These are phyloP conservation scores for Peromyscus maniculatus DNA, from an alignment of 2,113 vertebrate species.

Conservation along the genomic window DNA sequence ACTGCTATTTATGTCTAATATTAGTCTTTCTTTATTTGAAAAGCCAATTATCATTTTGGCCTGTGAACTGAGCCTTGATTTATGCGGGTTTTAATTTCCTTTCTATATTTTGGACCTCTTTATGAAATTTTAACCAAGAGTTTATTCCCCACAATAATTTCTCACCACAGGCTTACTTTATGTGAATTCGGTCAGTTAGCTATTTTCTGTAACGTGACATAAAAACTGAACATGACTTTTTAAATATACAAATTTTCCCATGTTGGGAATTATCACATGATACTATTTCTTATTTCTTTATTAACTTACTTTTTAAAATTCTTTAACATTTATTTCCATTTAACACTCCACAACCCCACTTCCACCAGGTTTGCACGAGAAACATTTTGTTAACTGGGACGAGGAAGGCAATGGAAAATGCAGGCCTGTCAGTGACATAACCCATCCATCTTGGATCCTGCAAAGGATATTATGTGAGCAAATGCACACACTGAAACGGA, in stretches of 20 bases:
- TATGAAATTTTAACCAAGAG: conserved; percentile 20
- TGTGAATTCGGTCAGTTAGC: conserved; percentile 7
- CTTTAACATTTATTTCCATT: conserved; percentile 14
- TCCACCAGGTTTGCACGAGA: conserved; percentile 55
- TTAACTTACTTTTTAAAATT: conserved; percentile 45
- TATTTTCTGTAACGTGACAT: conserved; percentile 9
- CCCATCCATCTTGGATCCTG: conserved; percentile 80
- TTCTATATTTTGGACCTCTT: conserved; percentile 2
- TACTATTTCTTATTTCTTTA: conserved; percentile 7
- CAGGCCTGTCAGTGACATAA: conserved; percentile 79
- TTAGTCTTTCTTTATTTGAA: conserved; percentile 36
- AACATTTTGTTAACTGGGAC: conserved; percentile 66
- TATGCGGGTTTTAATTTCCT: background rate
- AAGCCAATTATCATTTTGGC: conserved; percentile 55
- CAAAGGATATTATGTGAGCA: conserved; percentile 81
- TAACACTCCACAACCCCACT: background rate
- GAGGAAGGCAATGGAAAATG: conserved; percentile 63
- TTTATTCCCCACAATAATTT: conserved; percentile 33
- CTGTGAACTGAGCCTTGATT: conserved; percentile 12
- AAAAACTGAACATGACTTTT: conserved; percentile 36
- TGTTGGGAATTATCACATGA: conserved; percentile 59
- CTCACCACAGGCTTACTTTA: conserved; percentile 19
- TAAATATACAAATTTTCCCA: background rate
- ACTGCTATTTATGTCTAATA: conserved; percentile 1
- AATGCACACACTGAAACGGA: conserved; percentile 78